Conservation (phyloP, 2,113 vertebrate species). For the Melanostigma gelatinosum region DNA sequence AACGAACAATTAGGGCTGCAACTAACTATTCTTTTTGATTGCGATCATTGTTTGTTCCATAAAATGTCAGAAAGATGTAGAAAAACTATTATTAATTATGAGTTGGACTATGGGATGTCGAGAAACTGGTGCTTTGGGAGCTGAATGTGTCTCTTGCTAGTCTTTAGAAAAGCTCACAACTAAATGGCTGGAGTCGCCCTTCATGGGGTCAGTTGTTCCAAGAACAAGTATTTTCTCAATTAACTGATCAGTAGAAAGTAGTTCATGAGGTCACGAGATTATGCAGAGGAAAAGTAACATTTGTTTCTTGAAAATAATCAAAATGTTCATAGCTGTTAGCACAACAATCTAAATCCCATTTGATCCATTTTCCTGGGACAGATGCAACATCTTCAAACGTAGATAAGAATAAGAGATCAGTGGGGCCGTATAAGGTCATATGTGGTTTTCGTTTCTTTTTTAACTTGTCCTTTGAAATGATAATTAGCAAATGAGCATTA, state of each 20-base stretch:
- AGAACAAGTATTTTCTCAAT: not conserved
- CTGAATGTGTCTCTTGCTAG: not conserved
- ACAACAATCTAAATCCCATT: not conserved
- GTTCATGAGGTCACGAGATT: not conserved
- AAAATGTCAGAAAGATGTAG: not conserved
- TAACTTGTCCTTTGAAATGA: not conserved
- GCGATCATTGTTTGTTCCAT: not conserved
- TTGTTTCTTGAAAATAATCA: not conserved
- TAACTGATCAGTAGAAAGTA: not conserved
- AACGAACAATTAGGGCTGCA: not conserved
- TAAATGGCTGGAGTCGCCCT: not conserved
- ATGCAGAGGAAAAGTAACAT: not conserved
- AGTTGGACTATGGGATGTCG: not conserved
- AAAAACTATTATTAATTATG: not conserved
- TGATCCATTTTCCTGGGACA: not conserved
- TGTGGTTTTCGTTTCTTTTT: no score
- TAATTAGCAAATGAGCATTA: not conserved
- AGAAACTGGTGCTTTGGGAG: not conserved
- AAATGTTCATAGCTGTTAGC: not conserved
- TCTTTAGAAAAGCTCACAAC: not conserved
- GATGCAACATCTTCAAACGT: not conserved
- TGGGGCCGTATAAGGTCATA: not conserved
- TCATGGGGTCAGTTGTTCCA: not conserved
- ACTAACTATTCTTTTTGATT: not conserved
- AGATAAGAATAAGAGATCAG: not conserved